Evolutionary conservation across 1,140 invertebrate genomes (phyloP).

Genomic region (Achroia grisella): DNA sequence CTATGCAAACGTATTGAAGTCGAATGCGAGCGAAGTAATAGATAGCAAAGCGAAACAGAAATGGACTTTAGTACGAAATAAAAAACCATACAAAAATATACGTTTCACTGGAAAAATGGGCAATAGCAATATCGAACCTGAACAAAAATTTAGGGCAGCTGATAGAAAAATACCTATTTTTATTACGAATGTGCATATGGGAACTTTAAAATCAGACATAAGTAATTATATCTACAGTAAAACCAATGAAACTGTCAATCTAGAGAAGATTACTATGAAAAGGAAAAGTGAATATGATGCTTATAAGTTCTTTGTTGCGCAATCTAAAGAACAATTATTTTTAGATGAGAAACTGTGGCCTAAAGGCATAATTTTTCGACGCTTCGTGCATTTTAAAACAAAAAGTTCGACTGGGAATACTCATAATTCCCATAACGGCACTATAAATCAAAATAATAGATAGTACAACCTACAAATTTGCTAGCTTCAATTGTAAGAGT

Average conservation of each 20-base stretch:
- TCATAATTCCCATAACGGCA: background rate
- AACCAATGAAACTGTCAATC: background rate
- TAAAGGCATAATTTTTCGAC: background rate
- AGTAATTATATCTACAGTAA: background rate
- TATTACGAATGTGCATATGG: too few relatives aligned
- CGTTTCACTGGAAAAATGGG: background rate
- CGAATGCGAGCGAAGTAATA: background rate
- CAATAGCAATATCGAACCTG: background rate
- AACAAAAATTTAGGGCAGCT: background rate
- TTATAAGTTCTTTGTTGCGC: background rate
- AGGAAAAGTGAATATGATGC: background rate
- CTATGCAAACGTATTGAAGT: background rate
- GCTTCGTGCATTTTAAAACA: background rate
- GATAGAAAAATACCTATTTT: conserved; percentile 3
- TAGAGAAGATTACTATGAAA: background rate
- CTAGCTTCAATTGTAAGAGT: conserved; percentile 5
- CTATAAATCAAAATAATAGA: background rate
- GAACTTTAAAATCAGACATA: background rate
- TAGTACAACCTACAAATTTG: background rate
- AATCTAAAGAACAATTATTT: background rate
- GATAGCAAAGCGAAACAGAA: background rate
- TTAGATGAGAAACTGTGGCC: background rate
- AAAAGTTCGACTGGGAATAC: background rate
- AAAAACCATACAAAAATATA: background rate
- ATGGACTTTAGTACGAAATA: too few relatives aligned